phyloP scores from a whole-genome alignment of 2,113 vertebrate species.

The Corvus hawaiiensis region DNA sequence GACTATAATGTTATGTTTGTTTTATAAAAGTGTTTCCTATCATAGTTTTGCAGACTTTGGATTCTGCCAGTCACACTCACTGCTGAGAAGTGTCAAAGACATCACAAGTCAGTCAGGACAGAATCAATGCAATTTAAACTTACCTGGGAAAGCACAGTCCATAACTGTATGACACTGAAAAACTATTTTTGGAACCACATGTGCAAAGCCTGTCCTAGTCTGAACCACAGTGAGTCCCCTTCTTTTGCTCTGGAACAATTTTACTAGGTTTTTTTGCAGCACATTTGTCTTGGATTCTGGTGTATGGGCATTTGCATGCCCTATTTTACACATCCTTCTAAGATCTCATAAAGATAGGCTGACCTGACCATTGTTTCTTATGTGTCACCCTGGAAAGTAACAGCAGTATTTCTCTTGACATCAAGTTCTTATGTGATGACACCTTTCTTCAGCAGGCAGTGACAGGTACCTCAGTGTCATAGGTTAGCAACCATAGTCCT shows the following conservation, averaged over 20 bases:
- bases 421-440: not conserved
- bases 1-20: not conserved
- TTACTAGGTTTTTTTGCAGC: not conserved
- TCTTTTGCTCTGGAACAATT: not conserved
- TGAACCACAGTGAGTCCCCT: not conserved
- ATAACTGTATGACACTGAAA: not conserved
- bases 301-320: not conserved
- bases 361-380: not conserved
- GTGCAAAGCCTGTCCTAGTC: not conserved
- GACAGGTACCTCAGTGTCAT: not conserved
- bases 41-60: not conserved
- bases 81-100: not conserved
- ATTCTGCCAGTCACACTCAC: not conserved
- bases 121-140: not conserved
- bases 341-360: not conserved
- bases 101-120: not conserved
- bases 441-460: not conserved
- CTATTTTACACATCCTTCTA: fast-evolving
- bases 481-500: too few relatives aligned
- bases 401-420: not conserved
- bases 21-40: not conserved
- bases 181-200: not conserved
- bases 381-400: not conserved
- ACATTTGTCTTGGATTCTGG: not conserved
- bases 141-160: not conserved